phyloP scores from a whole-genome alignment of 2,888 invertebrate species.

The Nomada goodeniana region DNA sequence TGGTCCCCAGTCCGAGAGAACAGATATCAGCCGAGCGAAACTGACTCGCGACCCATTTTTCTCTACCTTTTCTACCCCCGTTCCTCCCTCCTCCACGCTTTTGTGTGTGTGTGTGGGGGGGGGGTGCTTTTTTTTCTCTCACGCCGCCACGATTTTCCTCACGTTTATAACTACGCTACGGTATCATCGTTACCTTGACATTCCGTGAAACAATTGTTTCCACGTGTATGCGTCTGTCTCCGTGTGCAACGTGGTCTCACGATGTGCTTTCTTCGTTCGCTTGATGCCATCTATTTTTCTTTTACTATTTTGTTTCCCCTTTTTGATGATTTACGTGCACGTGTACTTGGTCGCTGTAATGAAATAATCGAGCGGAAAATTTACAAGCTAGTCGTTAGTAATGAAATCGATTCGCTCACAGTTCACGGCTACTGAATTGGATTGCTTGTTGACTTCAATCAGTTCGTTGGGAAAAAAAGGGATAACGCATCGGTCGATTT shows the following conservation, averaged over 20 bases:
- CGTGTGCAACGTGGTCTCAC: too few relatives aligned
- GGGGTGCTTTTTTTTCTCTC: neutral
- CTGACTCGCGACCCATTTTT: constrained; percentile 53
- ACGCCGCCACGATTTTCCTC: constrained; percentile 2
- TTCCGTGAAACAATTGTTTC: constrained; percentile 25
- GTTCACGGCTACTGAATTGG: too few relatives aligned
- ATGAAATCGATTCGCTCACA: too few relatives aligned
- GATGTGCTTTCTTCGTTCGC: constrained; percentile 3
- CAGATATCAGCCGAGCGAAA: constrained; percentile 21
- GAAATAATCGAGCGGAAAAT: too few relatives aligned
- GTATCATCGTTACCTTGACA: constrained; percentile 47
- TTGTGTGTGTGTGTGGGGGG: too few relatives aligned
- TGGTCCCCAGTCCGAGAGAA: constrained; percentile 11
- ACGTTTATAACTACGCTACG: constrained; percentile 15
- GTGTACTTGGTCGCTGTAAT: neutral
- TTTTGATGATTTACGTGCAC: neutral
- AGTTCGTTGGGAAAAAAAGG: neutral
- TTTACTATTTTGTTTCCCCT: neutral
- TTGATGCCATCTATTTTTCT: too few relatives aligned
- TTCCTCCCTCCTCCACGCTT: neutral
- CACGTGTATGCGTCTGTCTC: neutral
- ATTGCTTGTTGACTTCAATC: too few relatives aligned
- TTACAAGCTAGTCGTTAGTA: too few relatives aligned
- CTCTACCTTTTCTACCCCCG: neutral
- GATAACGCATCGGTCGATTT: constrained; percentile 22